Conservation (phyloP, 2,888 invertebrate species). For the Eilema griseolum region DNA sequence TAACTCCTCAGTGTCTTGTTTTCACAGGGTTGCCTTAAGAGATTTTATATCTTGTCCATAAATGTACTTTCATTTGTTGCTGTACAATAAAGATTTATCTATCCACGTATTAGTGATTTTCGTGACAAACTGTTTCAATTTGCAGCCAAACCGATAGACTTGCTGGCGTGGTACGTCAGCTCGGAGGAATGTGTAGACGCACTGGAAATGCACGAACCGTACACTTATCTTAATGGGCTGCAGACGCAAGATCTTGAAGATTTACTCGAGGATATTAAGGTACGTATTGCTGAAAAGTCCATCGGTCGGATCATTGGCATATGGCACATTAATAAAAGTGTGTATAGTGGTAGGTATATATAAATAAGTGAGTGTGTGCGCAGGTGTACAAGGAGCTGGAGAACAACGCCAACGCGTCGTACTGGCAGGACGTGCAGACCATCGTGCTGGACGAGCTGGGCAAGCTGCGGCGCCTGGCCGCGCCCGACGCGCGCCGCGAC, state of each 20-base stretch:
- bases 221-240: conserved; percentile 97
- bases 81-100: no score
- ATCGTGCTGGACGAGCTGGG: conserved; percentile 97
- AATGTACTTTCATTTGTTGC: no score
- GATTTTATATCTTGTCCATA: no score
- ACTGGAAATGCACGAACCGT: conserved; percentile 99
- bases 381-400: conserved; percentile 96
- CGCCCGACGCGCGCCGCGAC: conserved; percentile 87
- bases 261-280: conserved; percentile 97
- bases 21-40: no score
- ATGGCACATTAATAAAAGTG: no score
- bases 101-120: no score
- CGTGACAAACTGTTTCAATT: conserved; percentile 14
- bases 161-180: conserved; percentile 98
- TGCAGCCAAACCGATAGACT: conserved; percentile 98
- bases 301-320: no score
- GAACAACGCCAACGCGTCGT: conserved; percentile 94
- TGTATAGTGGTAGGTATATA: no score
- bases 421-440: conserved; percentile 98
- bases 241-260: conserved; percentile 97
- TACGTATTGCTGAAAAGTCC: conserved; percentile 45
- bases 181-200: conserved; percentile 95
- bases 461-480: conserved; percentile 93
- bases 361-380: not conserved
- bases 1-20: not conserved